Evolutionary conservation across 2,113 vertebrate genomes (phyloP).

Genomic region (Ahaetulla prasina): DNA sequence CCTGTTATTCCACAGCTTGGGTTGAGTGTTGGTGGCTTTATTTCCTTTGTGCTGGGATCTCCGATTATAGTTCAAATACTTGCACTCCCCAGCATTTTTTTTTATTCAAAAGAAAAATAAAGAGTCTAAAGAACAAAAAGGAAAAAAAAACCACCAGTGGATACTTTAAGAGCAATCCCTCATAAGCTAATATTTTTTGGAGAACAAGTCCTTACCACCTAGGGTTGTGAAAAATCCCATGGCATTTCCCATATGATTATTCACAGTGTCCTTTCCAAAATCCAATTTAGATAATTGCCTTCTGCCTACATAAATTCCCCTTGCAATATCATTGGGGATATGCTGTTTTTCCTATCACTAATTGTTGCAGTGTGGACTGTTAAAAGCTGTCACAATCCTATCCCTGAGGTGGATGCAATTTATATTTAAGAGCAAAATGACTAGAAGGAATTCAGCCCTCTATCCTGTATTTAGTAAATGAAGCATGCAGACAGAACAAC

Average conservation of each 20-base stretch:
- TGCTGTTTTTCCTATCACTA: constrained; percentile 55
- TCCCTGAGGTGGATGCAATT: constrained; percentile 56
- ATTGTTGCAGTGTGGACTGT: constrained; percentile 45
- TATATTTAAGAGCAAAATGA: constrained; percentile 6
- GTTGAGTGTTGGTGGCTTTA: constrained; percentile 38
- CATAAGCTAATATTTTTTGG: constrained; percentile 56
- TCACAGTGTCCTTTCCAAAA: constrained; percentile 66
- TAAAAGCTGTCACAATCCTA: constrained; percentile 55
- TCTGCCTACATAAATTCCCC: constrained; percentile 61
- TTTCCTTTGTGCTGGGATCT: constrained; percentile 46
- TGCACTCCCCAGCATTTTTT: constrained; percentile 54
- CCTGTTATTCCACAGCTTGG: constrained; percentile 43
- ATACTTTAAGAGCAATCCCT: constrained; percentile 61
- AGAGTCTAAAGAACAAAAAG: constrained; percentile 41
- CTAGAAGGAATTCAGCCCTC: constrained; percentile 33
- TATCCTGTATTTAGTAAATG: constrained; percentile 11
- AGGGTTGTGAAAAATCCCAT: constrained; percentile 63
- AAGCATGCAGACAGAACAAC: not conserved
- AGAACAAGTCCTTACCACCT: constrained; percentile 58
- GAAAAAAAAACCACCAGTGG: constrained; percentile 20
- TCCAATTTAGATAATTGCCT: constrained; percentile 65
- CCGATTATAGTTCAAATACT: constrained; percentile 57
- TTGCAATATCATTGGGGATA: constrained; percentile 42
- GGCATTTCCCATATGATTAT: constrained; percentile 63
- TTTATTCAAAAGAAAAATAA: constrained; percentile 52